A percentile compares a stretch with the other conserved stretches of the same genome.
These are phyloP conservation scores for Sebastes minor DNA, from an alignment of 2,797 vertebrate species.

Conservation along the genomic window DNA sequence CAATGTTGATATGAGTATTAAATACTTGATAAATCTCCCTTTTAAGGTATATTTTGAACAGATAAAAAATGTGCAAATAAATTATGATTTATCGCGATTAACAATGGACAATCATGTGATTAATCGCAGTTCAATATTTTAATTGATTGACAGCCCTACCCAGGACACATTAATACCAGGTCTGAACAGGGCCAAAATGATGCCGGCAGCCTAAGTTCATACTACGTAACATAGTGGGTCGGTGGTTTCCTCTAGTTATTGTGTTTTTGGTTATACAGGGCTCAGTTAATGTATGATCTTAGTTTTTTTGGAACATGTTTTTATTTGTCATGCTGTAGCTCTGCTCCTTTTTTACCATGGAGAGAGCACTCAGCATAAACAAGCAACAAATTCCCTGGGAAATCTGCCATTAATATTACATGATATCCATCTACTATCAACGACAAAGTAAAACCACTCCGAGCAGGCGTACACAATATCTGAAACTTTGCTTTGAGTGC, in stretches of 20 bases:
- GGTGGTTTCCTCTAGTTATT: background rate
- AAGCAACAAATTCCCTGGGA: slow-evolving; percentile 46
- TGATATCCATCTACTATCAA: slow-evolving; percentile 65
- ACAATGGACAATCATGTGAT: no score
- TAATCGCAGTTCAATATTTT: no score
- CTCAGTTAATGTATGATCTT: slow-evolving; percentile 12
- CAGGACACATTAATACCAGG: background rate
- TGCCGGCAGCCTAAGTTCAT: background rate
- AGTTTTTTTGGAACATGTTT: background rate
- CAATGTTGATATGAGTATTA: no score
- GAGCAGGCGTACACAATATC: slow-evolving; percentile 38
- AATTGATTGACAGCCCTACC: no score
- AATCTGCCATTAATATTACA: slow-evolving; percentile 71
- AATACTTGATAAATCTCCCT: no score
- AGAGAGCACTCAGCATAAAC: slow-evolving; percentile 63
- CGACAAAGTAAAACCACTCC: slow-evolving; percentile 61
- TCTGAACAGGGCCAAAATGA: background rate
- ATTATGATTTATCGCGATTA: no score
- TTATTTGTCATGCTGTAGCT: slow-evolving; percentile 23
- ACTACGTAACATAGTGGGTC: background rate
- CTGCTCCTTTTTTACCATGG: slow-evolving; percentile 1
- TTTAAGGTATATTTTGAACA: no score
- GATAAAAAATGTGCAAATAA: no score
- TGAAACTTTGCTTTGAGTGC: slow-evolving; percentile 49
- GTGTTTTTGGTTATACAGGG: background rate